Evolutionary conservation across 1,140 invertebrate genomes (phyloP).

Genomic region (Trichomalopsis sarcophagae): DNA sequence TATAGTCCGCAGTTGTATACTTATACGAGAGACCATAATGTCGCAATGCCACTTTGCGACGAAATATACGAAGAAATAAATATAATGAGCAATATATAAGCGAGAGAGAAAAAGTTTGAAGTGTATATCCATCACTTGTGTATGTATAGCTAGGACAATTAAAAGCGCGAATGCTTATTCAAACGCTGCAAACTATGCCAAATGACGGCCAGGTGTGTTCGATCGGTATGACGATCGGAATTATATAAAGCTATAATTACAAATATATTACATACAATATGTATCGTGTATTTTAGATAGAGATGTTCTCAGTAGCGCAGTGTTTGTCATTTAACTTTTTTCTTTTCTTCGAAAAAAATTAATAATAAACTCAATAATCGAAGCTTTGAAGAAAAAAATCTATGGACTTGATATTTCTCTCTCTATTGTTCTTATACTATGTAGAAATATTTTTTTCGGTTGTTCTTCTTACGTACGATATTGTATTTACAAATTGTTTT

Average conservation of each 20-base stretch:
- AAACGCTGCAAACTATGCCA: constrained; percentile 47
- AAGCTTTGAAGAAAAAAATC: constrained; percentile 15
- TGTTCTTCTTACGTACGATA: constrained; percentile 9
- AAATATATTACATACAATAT: constrained; percentile 8
- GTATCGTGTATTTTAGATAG: constrained; percentile 30
- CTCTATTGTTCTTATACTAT: neutral
- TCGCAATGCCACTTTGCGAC: constrained; percentile 11
- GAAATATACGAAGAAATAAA: constrained; percentile 34
- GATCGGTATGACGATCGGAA: constrained; percentile 29
- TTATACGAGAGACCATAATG: neutral
- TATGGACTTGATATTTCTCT: neutral
- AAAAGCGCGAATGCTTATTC: constrained; percentile 46
- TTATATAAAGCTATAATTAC: constrained; percentile 19
- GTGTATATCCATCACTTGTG: constrained; percentile 39
- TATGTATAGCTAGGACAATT: constrained; percentile 53
- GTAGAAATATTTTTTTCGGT: constrained; percentile 1
- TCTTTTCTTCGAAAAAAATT: constrained; percentile 15
- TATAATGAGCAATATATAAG: constrained; percentile 37
- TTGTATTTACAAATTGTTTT: neutral
- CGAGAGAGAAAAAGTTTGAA: constrained; percentile 49
- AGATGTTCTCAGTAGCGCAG: constrained; percentile 41
- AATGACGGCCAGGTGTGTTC: constrained; percentile 47
- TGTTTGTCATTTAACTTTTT: constrained; percentile 40
- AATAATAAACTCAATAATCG: constrained; percentile 13
- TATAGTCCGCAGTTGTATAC: neutral